phyloP scores from a whole-genome alignment of 1,140 invertebrate genomes.

The Portunus trituberculatus region DNA sequence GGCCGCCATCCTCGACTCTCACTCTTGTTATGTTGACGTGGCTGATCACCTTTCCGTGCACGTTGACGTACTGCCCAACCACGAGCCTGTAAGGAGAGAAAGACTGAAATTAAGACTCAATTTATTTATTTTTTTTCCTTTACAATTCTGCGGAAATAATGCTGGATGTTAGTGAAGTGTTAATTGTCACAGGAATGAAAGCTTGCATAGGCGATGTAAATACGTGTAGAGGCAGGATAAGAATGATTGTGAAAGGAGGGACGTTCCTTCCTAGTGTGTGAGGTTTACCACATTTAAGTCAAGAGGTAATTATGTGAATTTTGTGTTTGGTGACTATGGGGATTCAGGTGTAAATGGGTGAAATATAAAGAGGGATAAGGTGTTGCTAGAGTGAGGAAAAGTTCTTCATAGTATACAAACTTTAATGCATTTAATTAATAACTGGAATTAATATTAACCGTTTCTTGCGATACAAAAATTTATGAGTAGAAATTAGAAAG shows the following conservation, averaged over 20 bases:
- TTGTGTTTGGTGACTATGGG: no score
- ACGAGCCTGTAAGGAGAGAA: constrained; percentile 84
- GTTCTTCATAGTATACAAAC: no score
- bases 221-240: constrained; percentile 82
- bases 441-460: no score
- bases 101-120: not conserved
- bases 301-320: no score
- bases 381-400: no score
- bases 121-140: not conserved
- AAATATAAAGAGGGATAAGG: no score
- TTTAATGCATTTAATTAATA: no score
- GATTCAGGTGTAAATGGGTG: no score
- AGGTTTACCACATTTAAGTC: no score
- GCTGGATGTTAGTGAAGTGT: not conserved
- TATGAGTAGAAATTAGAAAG: not conserved
- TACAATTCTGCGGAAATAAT: not conserved
- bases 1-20: constrained; percentile 93
- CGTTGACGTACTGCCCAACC: constrained; percentile 93
- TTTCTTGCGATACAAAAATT: no score
- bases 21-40: constrained; percentile 95
- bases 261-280: no score
- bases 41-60: constrained; percentile 95
- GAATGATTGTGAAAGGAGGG: constrained; percentile 85
- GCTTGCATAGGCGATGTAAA: not conserved
- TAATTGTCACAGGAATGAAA: not conserved